These are phyloP conservation scores for Neria commutata DNA, from an alignment of 2,888 invertebrate species.

Conservation along the genomic window DNA sequence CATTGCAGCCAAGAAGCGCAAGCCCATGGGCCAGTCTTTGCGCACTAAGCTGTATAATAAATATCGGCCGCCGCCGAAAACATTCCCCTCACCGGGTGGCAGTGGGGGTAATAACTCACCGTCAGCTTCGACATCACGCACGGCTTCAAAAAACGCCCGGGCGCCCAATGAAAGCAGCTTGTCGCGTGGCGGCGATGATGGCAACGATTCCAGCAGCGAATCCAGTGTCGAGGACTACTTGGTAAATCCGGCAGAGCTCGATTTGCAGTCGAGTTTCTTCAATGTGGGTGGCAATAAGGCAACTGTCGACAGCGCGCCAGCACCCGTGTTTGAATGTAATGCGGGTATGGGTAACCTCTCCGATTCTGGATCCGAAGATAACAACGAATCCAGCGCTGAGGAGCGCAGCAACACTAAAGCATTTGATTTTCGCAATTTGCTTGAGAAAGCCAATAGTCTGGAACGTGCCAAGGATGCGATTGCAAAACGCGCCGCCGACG, in stretches of 20 bases:
- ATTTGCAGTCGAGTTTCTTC: conserved; percentile 67
- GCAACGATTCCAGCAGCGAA: conserved; percentile 39
- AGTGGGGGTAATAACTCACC: conserved; percentile 44
- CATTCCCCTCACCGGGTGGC: conserved; percentile 42
- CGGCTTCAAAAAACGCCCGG: conserved; percentile 54
- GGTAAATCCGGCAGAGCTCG: conserved; percentile 64
- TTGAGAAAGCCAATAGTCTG: conserved; percentile 67
- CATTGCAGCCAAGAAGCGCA: conserved; percentile 49
- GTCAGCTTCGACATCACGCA: conserved; percentile 45
- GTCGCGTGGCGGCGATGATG: conserved; percentile 29
- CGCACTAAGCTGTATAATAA: conserved; percentile 53
- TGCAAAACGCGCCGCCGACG: conserved; percentile 38
- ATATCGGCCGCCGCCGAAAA: conserved; percentile 54
- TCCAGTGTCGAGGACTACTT: conserved; percentile 66
- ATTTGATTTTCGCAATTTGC: conserved; percentile 63
- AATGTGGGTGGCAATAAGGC: conserved; percentile 16
- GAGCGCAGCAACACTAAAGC: conserved; percentile 36
- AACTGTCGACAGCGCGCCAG: conserved; percentile 37
- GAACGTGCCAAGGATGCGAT: conserved; percentile 67
- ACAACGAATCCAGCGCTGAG: conserved; percentile 45
- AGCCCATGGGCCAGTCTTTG: conserved; percentile 46
- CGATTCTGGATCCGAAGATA: conserved; percentile 55
- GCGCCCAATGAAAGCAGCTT: conserved; percentile 51
- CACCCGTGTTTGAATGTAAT: conserved; percentile 58
- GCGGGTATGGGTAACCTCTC: conserved; percentile 52